A percentile compares a stretch with the other conserved stretches of the same genome.
Evolutionary conservation across 53 echinoderm and acorn worm species (phyloP).

Genomic region (Echinarachnius parma): DNA sequence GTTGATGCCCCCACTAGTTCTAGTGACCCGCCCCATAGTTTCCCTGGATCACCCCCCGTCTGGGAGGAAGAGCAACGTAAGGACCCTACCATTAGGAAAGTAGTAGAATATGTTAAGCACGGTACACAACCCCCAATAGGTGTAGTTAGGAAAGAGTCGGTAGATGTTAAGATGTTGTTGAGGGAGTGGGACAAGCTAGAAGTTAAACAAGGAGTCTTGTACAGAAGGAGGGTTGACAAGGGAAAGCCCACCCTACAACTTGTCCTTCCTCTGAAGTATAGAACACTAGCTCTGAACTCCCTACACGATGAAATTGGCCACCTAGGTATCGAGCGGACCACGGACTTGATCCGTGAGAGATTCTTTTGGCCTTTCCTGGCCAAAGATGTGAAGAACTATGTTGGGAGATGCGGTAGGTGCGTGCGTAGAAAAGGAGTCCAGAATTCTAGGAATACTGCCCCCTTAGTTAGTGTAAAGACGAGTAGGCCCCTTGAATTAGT

Average conservation of each 20-base stretch:
- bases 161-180: conserved; percentile 18
- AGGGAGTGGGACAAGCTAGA: conserved; percentile 37
- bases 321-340: conserved; percentile 45
- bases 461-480: conserved; percentile 19
- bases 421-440: background rate
- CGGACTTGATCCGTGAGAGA: conserved; percentile 21
- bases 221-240: conserved; percentile 2
- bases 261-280: conserved; percentile 18
- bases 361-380: conserved; percentile 44
- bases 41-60: background rate
- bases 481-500: conserved; percentile 36
- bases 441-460: conserved; percentile 3
- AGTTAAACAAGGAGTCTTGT: conserved; percentile 7
- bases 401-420: conserved; percentile 19
- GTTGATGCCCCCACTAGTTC: background rate
- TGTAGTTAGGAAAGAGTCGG: background rate
- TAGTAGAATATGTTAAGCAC: background rate
- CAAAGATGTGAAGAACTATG: conserved; percentile 13
- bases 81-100: conserved; percentile 13
- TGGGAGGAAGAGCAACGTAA: conserved; percentile 18
- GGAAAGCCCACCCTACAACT: conserved; percentile 8
- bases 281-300: background rate
- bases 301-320: conserved; percentile 59
- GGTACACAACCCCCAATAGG: conserved; percentile 2
- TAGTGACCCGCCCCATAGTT: background rate